Conservation (phyloP, 2,113 vertebrate genomes). For the Verasper variegatus region DNA sequence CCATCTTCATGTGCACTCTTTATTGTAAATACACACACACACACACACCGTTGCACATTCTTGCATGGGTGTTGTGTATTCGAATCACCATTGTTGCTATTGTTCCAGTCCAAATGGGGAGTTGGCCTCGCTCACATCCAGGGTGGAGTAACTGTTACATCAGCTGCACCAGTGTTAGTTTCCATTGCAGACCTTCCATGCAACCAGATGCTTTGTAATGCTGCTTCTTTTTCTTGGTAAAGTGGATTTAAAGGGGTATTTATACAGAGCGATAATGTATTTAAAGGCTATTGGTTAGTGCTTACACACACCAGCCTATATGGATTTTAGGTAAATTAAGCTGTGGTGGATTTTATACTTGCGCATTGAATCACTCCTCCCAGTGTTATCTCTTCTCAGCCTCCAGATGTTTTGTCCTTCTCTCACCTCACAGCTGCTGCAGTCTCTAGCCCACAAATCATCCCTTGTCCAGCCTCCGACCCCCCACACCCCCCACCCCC, state of each 20-base stretch:
- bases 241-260: background rate
- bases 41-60: conserved; percentile 13
- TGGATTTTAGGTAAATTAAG: background rate
- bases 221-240: background rate
- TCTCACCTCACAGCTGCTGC: conserved; percentile 37
- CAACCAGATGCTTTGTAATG: background rate
- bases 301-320: background rate
- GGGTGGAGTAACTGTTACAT: conserved; percentile 69
- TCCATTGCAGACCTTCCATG: conserved; percentile 14
- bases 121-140: conserved; percentile 47
- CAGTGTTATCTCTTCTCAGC: conserved; percentile 2
- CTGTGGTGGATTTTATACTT: background rate
- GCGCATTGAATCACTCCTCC: background rate
- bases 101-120: conserved; percentile 60
- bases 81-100: conserved; percentile 53
- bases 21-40: conserved; percentile 38
- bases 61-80: conserved; percentile 51
- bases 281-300: background rate
- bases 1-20: background rate
- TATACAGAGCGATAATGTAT: conserved; percentile 1
- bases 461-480: conserved; percentile 24
- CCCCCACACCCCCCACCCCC: background rate
- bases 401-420: conserved; percentile 58
- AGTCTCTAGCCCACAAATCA: conserved; percentile 55
- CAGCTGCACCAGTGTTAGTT: conserved; percentile 36